Evolutionary conservation across 2,888 invertebrate species (phyloP).

Genomic region (Amphipoea oculea): DNA sequence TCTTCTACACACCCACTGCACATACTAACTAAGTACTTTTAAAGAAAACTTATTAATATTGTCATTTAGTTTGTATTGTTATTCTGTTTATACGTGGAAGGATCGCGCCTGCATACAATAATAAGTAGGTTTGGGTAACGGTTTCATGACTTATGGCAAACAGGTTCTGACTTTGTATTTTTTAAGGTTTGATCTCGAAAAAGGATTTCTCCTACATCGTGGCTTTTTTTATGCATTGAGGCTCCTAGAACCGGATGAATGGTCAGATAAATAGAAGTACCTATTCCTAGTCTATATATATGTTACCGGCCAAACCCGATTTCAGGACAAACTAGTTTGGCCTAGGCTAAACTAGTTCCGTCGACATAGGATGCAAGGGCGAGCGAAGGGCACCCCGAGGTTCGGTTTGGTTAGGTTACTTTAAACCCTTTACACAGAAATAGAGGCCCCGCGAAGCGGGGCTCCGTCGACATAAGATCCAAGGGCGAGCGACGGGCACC

Average conservation of each 20-base stretch:
- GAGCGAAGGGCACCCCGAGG: too few species aligned
- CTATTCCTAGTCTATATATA: too few species aligned
- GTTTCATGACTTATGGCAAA: slow-evolving; percentile 13
- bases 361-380: too few species aligned
- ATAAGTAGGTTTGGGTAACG: slow-evolving; percentile 7
- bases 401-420: too few species aligned
- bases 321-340: too few species aligned
- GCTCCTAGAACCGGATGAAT: background rate
- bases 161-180: slow-evolving; percentile 1
- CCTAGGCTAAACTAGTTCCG: too few species aligned
- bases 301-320: too few species aligned
- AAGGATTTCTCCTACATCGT: background rate
- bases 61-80: slow-evolving; percentile 49
- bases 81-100: slow-evolving; percentile 38
- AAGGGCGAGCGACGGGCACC: too few species aligned
- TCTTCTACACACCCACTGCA: slow-evolving; percentile 48
- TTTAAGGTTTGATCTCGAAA: background rate
- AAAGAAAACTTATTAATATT: slow-evolving; percentile 57
- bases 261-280: background rate
- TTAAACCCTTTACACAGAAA: too few species aligned
- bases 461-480: too few species aligned
- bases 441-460: too few species aligned
- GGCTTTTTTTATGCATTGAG: background rate
- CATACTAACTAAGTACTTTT: slow-evolving; percentile 55
- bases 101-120: slow-evolving; percentile 6